These are phyloP conservation scores for Rafetus swinhoei DNA, from an alignment of 2,113 vertebrate species.

Conservation along the genomic window DNA sequence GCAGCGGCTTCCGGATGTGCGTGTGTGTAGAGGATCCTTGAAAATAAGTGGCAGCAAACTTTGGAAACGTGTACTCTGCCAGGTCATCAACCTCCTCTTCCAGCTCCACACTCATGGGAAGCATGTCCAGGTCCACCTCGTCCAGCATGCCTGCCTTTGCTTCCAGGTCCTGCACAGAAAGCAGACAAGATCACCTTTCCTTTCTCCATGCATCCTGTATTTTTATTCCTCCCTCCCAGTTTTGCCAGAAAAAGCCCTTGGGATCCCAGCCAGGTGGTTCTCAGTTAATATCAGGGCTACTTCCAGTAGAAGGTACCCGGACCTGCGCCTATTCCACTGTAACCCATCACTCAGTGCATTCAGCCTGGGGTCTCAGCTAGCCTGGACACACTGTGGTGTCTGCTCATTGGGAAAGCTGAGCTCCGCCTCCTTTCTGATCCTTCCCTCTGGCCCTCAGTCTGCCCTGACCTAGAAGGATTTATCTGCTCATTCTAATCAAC, in stretches of 20 bases:
- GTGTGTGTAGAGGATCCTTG: slow-evolving; percentile 88
- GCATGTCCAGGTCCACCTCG: slow-evolving; percentile 89
- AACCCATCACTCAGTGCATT: neutral
- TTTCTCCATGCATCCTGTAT: neutral
- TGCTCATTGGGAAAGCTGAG: neutral
- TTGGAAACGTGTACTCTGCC: slow-evolving; percentile 91
- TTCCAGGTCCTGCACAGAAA: slow-evolving; percentile 84
- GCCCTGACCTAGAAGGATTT: neutral
- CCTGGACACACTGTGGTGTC: neutral
- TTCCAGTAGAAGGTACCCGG: neutral
- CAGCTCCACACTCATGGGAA: slow-evolving; percentile 79
- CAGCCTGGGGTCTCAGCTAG: neutral
- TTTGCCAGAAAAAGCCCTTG: neutral
- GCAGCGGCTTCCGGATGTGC: slow-evolving; percentile 84
- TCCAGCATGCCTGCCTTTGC: slow-evolving; percentile 71
- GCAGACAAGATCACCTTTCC: slow-evolving; percentile 2
- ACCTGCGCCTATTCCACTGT: neutral
- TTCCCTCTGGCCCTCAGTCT: neutral
- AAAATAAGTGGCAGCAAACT: slow-evolving; percentile 95
- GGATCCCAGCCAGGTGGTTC: neutral
- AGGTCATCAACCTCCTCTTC: slow-evolving; percentile 83
- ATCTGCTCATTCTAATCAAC: neutral
- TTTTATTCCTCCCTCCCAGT: neutral
- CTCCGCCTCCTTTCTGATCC: neutral
- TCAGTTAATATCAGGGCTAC: slow-evolving; percentile 2